phyloP scores from a whole-genome alignment of 2,113 vertebrate genomes.

The Pachyramphus minor region DNA sequence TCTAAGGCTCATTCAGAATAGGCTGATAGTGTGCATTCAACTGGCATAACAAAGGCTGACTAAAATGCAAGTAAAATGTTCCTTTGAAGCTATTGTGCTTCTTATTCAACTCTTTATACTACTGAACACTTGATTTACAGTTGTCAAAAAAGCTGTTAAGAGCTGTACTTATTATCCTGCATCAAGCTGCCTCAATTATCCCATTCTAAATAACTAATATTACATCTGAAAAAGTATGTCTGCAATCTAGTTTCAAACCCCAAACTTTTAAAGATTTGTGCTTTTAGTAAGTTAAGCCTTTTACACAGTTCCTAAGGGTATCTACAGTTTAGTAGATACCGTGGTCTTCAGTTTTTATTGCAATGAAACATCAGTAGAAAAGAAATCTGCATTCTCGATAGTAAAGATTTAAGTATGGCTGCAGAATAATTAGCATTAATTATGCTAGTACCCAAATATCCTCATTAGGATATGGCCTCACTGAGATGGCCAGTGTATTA shows the following conservation, averaged over 20 bases:
- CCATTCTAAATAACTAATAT: neutral
- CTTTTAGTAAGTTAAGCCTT: neutral
- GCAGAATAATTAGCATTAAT: neutral
- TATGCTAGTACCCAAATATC: neutral
- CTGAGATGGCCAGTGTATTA: neutral
- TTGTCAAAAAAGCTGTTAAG: neutral
- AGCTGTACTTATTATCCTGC: neutral
- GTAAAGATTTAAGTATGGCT: neutral
- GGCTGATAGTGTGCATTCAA: neutral
- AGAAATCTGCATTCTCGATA: neutral
- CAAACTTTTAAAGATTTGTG: neutral
- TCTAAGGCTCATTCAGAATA: neutral
- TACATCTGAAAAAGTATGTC: neutral
- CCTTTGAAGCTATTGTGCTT: neutral
- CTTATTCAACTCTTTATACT: neutral
- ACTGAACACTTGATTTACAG: neutral
- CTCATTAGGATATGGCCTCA: neutral
- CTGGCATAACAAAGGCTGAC: slow-evolving; percentile 7
- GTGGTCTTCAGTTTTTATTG: neutral
- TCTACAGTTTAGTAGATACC: neutral
- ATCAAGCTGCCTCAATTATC: neutral
- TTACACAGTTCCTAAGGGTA: neutral
- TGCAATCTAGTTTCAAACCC: neutral
- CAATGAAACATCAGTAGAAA: neutral
- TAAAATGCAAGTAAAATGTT: neutral